A percentile compares a stretch with the other conserved stretches of the same genome.
These are phyloP conservation scores for Raphicerus campestris DNA, from an alignment of 2,113 vertebrate species.

Conservation along the genomic window DNA sequence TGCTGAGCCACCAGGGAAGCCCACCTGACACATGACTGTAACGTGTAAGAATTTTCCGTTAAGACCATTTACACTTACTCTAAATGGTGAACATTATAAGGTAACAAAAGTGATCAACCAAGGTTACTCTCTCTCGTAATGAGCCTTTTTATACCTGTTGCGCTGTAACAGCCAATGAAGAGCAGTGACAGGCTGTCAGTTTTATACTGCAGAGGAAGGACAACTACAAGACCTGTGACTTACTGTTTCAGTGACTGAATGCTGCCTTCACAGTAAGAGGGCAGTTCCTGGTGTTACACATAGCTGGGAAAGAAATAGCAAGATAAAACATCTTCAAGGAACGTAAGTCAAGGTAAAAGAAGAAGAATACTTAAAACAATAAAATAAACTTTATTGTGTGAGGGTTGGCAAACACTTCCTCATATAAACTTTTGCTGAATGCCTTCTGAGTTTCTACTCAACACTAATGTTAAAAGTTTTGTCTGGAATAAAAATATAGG, in stretches of 20 bases:
- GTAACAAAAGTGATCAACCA: background rate
- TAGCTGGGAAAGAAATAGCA: background rate
- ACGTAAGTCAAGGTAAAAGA: conserved; percentile 25
- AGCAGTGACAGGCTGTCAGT: background rate
- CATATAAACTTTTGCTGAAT: background rate
- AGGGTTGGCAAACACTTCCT: background rate
- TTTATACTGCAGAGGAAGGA: background rate
- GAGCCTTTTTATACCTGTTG: background rate
- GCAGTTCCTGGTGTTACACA: conserved; percentile 10
- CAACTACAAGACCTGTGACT: conserved; percentile 40
- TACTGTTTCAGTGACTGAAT: conserved; percentile 21
- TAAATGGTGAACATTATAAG: background rate
- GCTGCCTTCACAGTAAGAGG: background rate
- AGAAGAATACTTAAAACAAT: conserved; percentile 18
- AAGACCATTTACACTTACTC: background rate
- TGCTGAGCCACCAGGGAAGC: background rate
- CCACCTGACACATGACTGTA: background rate
- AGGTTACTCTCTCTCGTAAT: background rate
- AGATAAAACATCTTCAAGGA: conserved; percentile 20
- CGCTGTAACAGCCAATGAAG: background rate
- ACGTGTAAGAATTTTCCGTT: background rate
- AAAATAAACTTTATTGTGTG: background rate
- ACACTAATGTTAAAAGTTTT: background rate
- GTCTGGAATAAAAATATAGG: background rate
- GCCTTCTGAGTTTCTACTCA: background rate